Base-by-base conservation (phyloP, 2,797 vertebrate species). In the Anguilla marmorata region DNA sequence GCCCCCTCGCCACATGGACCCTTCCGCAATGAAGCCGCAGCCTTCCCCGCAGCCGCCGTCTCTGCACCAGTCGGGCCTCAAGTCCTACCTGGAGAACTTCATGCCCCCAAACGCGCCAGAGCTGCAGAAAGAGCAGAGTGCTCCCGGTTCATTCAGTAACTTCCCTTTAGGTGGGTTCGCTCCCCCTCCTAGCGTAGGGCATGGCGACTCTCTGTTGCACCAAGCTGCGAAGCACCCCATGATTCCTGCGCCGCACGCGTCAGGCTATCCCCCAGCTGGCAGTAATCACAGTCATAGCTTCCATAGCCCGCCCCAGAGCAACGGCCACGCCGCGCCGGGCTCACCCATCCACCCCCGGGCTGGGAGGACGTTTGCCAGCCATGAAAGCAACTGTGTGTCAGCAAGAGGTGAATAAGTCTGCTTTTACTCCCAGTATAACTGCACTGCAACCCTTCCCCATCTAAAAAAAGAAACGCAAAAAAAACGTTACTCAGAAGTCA, bases 141-240 rank as follows among this genome's bases (percentile, higher is more conserved):
- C 97, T 91, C 96, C 98, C 86, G 97, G 94, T 87, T 96, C 98
- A 72, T 99, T 97, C 95, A 96, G 96, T 96, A 98, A 95, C 96
- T 99, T 98, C 95, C 97, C 98, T 94, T 96, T 99, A 97, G 98
- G 98, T 98, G 94, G 24, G 97, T 96, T 33, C 89, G n/a, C 83
- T 33, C 60, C 0, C 83, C 52, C 54, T 74, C 82, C 86, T 24
- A 72, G 84, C 33, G 14, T 45, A 33, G 54, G 84, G 54, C 84
- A 30, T 9, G 11, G 24, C 66, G 58, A 50, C 58, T 66, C 30
- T 48, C 14, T 8, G 33, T 74, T 56, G 56, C 45, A 88, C 30
- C 82, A 90, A 0, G 74, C 90, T 86, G 19, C 66, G 16, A 63
- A 19, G 72, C 89, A 85, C 69, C 69, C 84, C 37, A 2, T 41